phyloP scores from a whole-genome alignment of 1,140 invertebrate genomes.

The Chelonus insularis region DNA sequence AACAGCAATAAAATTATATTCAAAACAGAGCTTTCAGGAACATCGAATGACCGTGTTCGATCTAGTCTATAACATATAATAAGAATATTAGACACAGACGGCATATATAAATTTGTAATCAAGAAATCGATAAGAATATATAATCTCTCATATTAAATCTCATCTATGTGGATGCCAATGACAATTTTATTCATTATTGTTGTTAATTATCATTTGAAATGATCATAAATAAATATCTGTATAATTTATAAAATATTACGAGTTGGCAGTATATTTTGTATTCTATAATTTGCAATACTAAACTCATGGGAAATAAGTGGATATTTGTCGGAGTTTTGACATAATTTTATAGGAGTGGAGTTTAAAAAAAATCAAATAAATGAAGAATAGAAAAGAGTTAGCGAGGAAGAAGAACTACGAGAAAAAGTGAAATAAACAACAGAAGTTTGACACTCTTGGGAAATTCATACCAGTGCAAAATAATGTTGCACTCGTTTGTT shows the following conservation, averaged over 20 bases:
- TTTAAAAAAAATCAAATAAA: neutral
- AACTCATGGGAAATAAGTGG: constrained; percentile 2
- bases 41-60: too few relatives aligned
- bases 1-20: too few relatives aligned
- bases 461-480: constrained; percentile 29
- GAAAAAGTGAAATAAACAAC: constrained; percentile 23
- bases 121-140: too few relatives aligned
- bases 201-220: too few relatives aligned
- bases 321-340: neutral
- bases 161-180: too few relatives aligned
- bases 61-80: too few relatives aligned
- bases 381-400: constrained; percentile 11
- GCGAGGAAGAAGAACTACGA: constrained; percentile 27
- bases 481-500: constrained; percentile 44
- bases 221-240: too few relatives aligned
- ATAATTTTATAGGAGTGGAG: neutral
- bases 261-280: neutral
- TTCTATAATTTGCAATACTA: neutral
- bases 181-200: too few relatives aligned
- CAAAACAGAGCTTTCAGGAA: too few relatives aligned
- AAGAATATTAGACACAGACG: too few relatives aligned
- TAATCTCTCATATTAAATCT: too few relatives aligned
- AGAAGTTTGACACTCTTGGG: constrained; percentile 14
- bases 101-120: too few relatives aligned
- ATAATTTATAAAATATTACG: neutral